A percentile compares a stretch with the other conserved stretches of the same genome.
phyloP scores from a whole-genome alignment of 2,797 vertebrate species.

The Platalea minor region DNA sequence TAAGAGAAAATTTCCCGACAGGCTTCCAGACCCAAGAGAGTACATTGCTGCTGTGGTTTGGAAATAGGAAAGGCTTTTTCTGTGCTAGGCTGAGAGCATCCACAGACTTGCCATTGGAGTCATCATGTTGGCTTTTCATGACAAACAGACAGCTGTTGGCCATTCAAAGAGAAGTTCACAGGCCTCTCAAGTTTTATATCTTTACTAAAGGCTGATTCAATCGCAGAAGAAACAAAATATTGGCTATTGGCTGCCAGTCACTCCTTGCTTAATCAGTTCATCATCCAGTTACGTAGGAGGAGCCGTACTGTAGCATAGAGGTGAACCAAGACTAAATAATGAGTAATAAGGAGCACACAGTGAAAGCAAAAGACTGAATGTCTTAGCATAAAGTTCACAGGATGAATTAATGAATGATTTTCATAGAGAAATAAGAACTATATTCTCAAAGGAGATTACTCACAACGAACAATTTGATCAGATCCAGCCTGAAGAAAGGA shows the following conservation, averaged over 20 bases:
- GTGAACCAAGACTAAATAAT: background rate
- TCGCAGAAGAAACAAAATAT: background rate
- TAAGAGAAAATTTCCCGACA: background rate
- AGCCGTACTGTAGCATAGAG: background rate
- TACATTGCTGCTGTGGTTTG: background rate
- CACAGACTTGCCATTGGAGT: background rate
- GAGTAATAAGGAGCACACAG: background rate
- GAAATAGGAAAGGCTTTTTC: background rate
- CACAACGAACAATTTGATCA: slow-evolving; percentile 29
- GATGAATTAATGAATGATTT: slow-evolving; percentile 42
- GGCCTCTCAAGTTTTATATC: background rate
- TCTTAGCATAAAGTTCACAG: slow-evolving; percentile 6
- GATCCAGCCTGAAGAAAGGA: slow-evolving; percentile 18
- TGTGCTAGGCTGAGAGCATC: background rate
- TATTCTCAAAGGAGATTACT: slow-evolving; percentile 45
- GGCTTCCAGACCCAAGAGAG: background rate
- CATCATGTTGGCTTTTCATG: background rate
- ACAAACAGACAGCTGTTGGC: background rate
- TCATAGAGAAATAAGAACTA: slow-evolving; percentile 8
- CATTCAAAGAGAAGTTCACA: background rate
- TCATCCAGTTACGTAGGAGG: background rate
- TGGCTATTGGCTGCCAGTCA: background rate
- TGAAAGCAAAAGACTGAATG: background rate
- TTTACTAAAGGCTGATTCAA: background rate
- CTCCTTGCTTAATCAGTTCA: background rate